These are phyloP conservation scores for Acanthopleura granulata DNA, from an alignment of 2,888 invertebrate species.

Conservation along the genomic window DNA sequence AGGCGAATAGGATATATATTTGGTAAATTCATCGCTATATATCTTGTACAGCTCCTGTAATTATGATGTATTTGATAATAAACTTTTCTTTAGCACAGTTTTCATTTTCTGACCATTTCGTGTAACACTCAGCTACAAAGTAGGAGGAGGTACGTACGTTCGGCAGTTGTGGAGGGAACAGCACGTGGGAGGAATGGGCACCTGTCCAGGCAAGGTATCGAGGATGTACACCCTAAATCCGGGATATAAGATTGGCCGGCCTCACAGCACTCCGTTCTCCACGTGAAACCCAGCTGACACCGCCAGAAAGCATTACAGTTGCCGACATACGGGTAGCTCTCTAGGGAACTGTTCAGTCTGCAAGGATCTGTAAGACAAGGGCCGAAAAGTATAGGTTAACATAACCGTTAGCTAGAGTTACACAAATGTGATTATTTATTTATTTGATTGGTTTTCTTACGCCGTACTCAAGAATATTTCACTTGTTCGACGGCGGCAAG, in stretches of 20 bases:
- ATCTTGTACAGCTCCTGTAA: no score
- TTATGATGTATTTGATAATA: no score
- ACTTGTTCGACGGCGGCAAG: no score
- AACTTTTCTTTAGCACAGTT: no score
- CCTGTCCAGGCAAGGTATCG: background rate
- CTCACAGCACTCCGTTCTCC: background rate
- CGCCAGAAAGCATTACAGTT: slow-evolving; percentile 5
- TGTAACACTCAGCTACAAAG: background rate
- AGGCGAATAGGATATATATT: no score
- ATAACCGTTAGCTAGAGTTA: no score
- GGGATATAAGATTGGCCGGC: background rate
- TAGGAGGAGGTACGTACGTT: background rate
- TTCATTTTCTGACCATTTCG: no score
- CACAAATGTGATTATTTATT: no score
- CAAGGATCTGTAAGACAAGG: slow-evolving; percentile 5
- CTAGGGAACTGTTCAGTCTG: background rate
- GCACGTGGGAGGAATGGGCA: background rate
- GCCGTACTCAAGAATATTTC: no score
- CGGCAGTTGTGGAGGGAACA: background rate
- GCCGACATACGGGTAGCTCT: background rate
- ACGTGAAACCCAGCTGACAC: background rate
- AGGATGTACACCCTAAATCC: background rate
- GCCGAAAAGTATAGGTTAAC: no score
- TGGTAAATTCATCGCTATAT: no score
- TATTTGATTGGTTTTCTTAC: no score